Evolutionary conservation across 2,113 vertebrate species (phyloP), one percentile per base, ranked within the genome.

Genomic region (Aleadryas rufinucha): DNA sequence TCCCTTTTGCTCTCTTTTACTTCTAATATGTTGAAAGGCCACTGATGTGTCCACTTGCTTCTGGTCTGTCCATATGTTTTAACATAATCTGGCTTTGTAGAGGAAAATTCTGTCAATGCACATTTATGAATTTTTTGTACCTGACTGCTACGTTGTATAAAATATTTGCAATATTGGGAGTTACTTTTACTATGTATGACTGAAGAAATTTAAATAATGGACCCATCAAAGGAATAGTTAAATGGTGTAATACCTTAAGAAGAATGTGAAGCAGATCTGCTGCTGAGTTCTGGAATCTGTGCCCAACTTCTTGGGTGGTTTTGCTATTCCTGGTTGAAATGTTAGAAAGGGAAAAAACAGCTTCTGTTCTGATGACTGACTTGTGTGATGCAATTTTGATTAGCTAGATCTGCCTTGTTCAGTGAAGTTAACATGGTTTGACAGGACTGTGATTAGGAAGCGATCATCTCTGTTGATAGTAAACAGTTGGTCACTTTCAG

Each of bases 401-500:
- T 92, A 83, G 81, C 75, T 90, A 75, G 86, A 81, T 93, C 76
- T 94, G 53, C 85, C 75, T 90, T 65, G 50, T 61, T 92, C 57
- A 42, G 72, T 94, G 84, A 93, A 64, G 88, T 60, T 97, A 88
- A 96, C 16, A 12, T 81, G 75, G 52, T 93, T 94, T 96, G 93
- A 96, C 93, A 94, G 87, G 68, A 93, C 63, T 75, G 95, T 93
- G 89, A 96, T 96, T 96, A 95, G 79, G 90, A 94, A 93, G 87
- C 28, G 45, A 68, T 97, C 74, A 90, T 94, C 95, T 95, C 88
- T 97, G 97, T 97, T 98, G 97, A 97, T 90, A 98, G 96, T 97
- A 97, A 98, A 97, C 91, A 97, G 89, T 97, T 96, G 85, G 69
- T 92, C 96, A 96, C 87, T 97, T 97, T 94, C 92, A 95, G 92